A percentile compares a stretch with the other conserved stretches of the same genome.
Evolutionary conservation across 1,140 invertebrate genomes (phyloP).

Genomic region (Nasonia giraulti): DNA sequence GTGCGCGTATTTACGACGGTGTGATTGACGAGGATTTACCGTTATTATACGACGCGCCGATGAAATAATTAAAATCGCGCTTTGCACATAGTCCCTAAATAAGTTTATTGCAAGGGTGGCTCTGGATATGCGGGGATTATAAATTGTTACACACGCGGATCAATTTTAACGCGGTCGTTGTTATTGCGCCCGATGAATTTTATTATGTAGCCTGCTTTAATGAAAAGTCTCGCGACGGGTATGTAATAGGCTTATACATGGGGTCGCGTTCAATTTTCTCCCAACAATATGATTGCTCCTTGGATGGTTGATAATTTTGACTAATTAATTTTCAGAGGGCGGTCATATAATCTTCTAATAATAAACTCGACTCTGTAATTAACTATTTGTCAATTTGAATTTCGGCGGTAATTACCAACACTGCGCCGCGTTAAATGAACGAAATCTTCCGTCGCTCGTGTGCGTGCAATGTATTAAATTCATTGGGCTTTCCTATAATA

Average conservation of each 20-base stretch:
- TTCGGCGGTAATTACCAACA: constrained; percentile 32
- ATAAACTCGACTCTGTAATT: constrained; percentile 33
- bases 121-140: too few relatives aligned
- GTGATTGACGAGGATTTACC: constrained; percentile 10
- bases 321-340: constrained; percentile 34
- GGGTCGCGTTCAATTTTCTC: constrained; percentile 40
- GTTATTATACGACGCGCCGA: background rate
- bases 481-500: constrained; percentile 2
- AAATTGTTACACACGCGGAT: too few relatives aligned
- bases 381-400: constrained; percentile 39
- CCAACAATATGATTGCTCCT: constrained; percentile 7
- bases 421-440: background rate
- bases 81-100: too few relatives aligned
- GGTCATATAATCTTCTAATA: constrained; percentile 32
- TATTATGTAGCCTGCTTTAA: constrained; percentile 42
- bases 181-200: constrained; percentile 33
- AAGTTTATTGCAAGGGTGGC: too few relatives aligned
- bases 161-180: constrained; percentile 27
- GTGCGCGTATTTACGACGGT: background rate
- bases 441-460: background rate
- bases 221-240: constrained; percentile 35
- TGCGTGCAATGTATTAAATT: background rate
- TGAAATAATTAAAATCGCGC: too few relatives aligned
- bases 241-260: background rate
- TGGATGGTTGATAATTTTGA: constrained; percentile 35